These are phyloP conservation scores for Magallana angulata DNA, from an alignment of 1,140 invertebrate genomes.

Conservation along the genomic window DNA sequence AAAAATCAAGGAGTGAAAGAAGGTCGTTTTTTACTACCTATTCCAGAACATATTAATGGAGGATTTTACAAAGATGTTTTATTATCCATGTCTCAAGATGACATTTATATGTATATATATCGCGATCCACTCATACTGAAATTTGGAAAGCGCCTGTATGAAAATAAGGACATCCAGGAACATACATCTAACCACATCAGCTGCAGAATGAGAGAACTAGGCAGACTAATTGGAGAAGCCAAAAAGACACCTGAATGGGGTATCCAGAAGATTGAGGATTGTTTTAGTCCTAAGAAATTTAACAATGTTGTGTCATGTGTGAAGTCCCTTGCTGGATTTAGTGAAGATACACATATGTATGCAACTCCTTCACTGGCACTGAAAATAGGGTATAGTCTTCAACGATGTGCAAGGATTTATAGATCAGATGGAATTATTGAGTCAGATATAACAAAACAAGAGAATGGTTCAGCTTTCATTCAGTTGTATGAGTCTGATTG, in stretches of 20 bases:
- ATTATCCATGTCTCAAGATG: background rate
- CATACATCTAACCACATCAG: background rate
- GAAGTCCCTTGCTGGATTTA: slow-evolving; percentile 35
- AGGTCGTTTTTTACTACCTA: background rate
- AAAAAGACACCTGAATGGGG: background rate
- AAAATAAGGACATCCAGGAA: background rate
- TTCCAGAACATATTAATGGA: too few species aligned
- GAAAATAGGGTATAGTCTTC: slow-evolving; percentile 25
- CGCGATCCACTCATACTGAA: background rate
- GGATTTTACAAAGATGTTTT: slow-evolving; percentile 5
- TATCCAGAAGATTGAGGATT: background rate
- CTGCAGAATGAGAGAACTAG: background rate
- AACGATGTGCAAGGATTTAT: slow-evolving; percentile 28
- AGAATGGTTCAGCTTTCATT: slow-evolving; percentile 12
- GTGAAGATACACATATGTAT: slow-evolving; percentile 37
- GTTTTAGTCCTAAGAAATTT: too few species aligned
- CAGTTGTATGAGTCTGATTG: slow-evolving; percentile 18
- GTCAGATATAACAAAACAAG: background rate
- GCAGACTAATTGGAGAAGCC: background rate
- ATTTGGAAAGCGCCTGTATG: slow-evolving; percentile 9
- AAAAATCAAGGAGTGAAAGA: background rate
- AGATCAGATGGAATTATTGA: slow-evolving; percentile 36
- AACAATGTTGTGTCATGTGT: background rate
- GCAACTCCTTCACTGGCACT: slow-evolving; percentile 20
- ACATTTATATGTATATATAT: background rate